phyloP scores from a whole-genome alignment of 2,888 invertebrate species.

The Andrena haemorrhoa region DNA sequence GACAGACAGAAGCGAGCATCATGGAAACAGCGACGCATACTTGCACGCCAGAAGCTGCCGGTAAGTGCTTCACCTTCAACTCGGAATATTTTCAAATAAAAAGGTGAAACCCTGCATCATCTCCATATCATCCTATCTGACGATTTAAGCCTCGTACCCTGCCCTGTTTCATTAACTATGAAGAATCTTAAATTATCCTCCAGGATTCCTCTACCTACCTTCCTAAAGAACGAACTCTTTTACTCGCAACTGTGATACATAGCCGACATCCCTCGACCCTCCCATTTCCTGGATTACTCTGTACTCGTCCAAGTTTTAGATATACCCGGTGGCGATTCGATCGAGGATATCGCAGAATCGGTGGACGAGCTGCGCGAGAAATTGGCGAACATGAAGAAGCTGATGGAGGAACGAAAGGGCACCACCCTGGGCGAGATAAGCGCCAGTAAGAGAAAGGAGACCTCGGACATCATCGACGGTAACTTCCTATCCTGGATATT shows the following conservation, averaged over 20 bases:
- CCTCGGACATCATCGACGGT: conserved; percentile 89
- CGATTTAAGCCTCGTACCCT: no score
- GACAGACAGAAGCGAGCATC: conserved; percentile 57
- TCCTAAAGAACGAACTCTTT: conserved; percentile 8
- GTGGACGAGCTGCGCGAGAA: conserved; percentile 93
- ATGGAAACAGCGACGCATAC: conserved; percentile 76
- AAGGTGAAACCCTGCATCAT: no score
- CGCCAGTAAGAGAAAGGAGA: conserved; percentile 81
- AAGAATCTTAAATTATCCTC: background rate
- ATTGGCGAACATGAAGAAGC: conserved; percentile 91
- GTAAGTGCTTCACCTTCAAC: conserved; percentile 64
- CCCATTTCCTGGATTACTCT: conserved; percentile 24
- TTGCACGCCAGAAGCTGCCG: conserved; percentile 73
- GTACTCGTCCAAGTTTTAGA: conserved; percentile 67
- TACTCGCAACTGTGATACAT: background rate
- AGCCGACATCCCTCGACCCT: background rate
- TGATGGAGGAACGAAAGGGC: conserved; percentile 91
- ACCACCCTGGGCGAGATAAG: conserved; percentile 85
- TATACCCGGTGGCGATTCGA: conserved; percentile 74
- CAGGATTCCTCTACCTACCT: background rate
- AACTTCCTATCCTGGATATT: conserved; percentile 94
- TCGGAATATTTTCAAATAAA: conserved; percentile 17
- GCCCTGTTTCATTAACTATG: background rate
- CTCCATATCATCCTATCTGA: background rate
- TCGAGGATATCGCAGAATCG: conserved; percentile 87